Evolutionary conservation across 2,888 invertebrate species (phyloP).

Genomic region (Crossocerus cetratus): DNA sequence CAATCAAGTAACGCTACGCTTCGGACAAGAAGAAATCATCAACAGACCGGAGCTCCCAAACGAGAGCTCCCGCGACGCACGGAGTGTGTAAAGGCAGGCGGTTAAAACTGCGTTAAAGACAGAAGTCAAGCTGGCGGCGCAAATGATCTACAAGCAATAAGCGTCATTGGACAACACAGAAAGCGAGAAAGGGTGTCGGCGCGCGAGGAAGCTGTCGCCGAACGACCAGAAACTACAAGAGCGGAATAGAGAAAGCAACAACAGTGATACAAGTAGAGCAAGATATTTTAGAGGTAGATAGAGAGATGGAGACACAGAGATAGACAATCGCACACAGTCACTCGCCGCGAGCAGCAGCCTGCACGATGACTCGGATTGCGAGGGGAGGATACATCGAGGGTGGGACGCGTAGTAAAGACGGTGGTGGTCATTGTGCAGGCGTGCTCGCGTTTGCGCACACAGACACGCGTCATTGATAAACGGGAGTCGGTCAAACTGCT

Average conservation of each 20-base stretch:
- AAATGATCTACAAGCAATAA: too few relatives aligned
- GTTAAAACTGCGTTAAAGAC: too few relatives aligned
- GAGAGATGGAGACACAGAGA: not conserved
- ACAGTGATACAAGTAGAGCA: not conserved
- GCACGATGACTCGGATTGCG: slow-evolving; percentile 6
- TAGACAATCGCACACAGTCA: not conserved
- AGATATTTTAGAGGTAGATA: not conserved
- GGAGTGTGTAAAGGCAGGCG: too few relatives aligned
- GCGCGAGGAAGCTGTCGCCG: too few relatives aligned
- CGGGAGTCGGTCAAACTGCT: slow-evolving; percentile 19
- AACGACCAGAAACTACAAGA: not conserved
- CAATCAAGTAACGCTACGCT: slow-evolving; percentile 42
- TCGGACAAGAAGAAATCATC: not conserved
- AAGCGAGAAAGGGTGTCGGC: too few relatives aligned
- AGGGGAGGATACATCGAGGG: not conserved
- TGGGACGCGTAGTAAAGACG: not conserved
- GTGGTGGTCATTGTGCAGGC: slow-evolving; percentile 2
- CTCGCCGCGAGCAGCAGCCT: slow-evolving; percentile 12
- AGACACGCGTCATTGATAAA: slow-evolving; percentile 18
- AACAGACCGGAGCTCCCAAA: too few relatives aligned
- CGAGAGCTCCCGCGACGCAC: too few relatives aligned
- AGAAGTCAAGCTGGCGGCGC: too few relatives aligned
- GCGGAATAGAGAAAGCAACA: slow-evolving; percentile 8
- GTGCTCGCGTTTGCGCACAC: slow-evolving; percentile 1
- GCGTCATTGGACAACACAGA: too few relatives aligned